These are phyloP conservation scores for Alectoris magna DNA, from an alignment of 2,797 vertebrate genomes.

Conservation along the genomic window DNA sequence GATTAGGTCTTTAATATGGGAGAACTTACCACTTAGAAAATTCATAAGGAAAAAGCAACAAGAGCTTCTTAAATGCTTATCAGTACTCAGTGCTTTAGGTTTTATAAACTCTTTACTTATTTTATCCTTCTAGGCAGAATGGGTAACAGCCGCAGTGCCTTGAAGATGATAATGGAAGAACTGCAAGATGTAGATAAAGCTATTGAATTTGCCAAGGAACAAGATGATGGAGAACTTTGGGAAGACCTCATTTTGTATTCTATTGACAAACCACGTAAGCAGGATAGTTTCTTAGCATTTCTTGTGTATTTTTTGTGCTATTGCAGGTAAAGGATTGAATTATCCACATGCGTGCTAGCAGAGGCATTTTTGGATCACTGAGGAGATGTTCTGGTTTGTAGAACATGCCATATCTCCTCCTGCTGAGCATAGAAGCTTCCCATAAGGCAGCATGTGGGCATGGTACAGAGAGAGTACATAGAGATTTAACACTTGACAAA, in stretches of 20 bases:
- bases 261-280: slow-evolving; percentile 97
- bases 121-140: slow-evolving; percentile 87
- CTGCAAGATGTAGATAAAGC: slow-evolving; percentile 95
- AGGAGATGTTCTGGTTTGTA: slow-evolving; percentile 13
- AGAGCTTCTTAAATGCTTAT: background rate
- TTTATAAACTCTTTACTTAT: background rate
- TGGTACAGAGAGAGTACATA: background rate
- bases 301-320: background rate
- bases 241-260: slow-evolving; percentile 98
- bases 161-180: slow-evolving; percentile 99
- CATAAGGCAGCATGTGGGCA: background rate
- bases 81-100: background rate
- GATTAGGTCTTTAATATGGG: background rate
- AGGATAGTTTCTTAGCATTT: background rate
- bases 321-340: background rate
- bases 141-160: slow-evolving; percentile 95
- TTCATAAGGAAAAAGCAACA: background rate
- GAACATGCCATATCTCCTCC: background rate
- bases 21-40: background rate
- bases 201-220: slow-evolving; percentile 98
- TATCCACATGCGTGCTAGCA: background rate
- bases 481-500: background rate
- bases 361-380: background rate
- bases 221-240: slow-evolving; percentile 97
- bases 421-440: background rate